Evolutionary conservation across 2,113 vertebrate species (phyloP).

Genomic region (Sterrhoptilus dennistouni): DNA sequence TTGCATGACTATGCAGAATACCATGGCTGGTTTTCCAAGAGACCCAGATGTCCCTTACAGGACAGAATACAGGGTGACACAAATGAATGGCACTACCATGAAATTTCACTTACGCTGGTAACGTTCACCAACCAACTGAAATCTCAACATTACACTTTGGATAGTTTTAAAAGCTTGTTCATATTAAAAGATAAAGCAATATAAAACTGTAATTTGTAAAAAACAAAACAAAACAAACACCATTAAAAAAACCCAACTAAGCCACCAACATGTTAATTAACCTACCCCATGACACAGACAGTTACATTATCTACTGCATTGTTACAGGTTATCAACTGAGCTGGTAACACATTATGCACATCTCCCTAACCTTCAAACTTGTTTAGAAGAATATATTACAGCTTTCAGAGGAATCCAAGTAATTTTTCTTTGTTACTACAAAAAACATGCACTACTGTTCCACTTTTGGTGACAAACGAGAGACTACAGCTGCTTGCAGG

Average conservation of each 20-base stretch:
- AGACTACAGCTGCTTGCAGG: neutral
- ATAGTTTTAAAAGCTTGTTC: rapidly evolving
- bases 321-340: neutral
- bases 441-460: rapidly evolving
- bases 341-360: neutral
- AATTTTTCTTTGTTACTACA: neutral
- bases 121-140: neutral
- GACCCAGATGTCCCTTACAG: neutral
- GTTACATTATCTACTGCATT: neutral
- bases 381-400: rapidly evolving
- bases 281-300: rapidly evolving
- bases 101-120: neutral
- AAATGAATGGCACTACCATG: rapidly evolving
- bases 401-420: rapidly evolving
- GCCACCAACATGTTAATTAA: neutral
- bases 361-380: neutral
- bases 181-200: rapidly evolving
- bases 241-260: neutral
- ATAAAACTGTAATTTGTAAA: rapidly evolving
- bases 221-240: neutral
- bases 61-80: neutral
- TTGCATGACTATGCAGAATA: slow-evolving; percentile 8
- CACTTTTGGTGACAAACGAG: rapidly evolving
- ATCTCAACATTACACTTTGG: rapidly evolving
- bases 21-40: too few species aligned